phyloP scores from a whole-genome alignment of 2,888 invertebrate species.

The Morpho achilles region DNA sequence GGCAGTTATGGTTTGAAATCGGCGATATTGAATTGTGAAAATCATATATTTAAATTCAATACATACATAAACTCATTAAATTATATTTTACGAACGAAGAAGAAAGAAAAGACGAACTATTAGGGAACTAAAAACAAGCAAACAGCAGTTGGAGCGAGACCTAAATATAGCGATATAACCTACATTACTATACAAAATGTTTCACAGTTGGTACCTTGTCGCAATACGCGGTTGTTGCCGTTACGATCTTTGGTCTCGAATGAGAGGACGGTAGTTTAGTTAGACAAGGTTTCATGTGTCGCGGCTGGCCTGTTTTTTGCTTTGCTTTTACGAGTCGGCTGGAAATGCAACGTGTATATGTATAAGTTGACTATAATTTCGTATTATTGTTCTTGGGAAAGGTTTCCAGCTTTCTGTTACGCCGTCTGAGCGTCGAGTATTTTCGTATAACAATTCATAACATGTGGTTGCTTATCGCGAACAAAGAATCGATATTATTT shows the following conservation, averaged over 20 bases:
- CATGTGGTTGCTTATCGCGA: constrained; percentile 6
- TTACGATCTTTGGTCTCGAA: constrained; percentile 39
- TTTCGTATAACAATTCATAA: constrained; percentile 14
- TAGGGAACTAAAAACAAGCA: constrained; percentile 46
- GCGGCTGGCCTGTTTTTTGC: constrained; percentile 61
- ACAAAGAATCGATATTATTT: constrained; percentile 1
- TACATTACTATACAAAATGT: constrained; percentile 46
- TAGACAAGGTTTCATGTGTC: constrained; percentile 58
- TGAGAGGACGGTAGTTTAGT: constrained; percentile 39
- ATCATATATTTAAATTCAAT: too few species aligned
- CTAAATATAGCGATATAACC: constrained; percentile 63
- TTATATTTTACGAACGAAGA: neutral
- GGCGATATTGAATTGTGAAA: too few species aligned
- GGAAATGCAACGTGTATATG: constrained; percentile 58
- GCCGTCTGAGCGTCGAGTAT: constrained; percentile 22
- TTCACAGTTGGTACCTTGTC: constrained; percentile 54
- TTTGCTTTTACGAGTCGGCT: constrained; percentile 61
- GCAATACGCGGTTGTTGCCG: constrained; percentile 38
- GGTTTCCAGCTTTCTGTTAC: constrained; percentile 30
- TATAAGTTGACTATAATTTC: constrained; percentile 37
- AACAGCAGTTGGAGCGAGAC: constrained; percentile 45
- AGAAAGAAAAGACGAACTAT: constrained; percentile 20
- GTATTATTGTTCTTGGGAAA: constrained; percentile 52
- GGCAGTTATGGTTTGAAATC: too few species aligned
- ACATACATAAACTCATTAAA: too few species aligned